These are phyloP conservation scores for Garra rufa DNA, from an alignment of 2,113 vertebrate genomes.

Conservation along the genomic window DNA sequence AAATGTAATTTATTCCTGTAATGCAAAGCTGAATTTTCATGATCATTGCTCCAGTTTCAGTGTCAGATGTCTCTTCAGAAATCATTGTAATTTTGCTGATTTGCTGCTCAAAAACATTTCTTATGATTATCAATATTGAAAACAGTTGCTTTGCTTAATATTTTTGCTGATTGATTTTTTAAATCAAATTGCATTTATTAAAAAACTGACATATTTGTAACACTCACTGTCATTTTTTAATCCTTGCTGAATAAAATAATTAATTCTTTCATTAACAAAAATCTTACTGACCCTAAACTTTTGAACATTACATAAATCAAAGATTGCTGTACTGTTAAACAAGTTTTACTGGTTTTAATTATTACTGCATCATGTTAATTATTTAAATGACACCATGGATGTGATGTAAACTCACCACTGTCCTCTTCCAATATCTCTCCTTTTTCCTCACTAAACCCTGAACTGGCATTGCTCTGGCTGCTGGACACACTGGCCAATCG, in stretches of 20 bases:
- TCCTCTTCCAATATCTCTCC: slow-evolving; percentile 62
- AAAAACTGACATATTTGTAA: neutral
- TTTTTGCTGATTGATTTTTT: no score
- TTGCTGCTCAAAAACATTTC: neutral
- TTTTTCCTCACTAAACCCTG: slow-evolving; percentile 81
- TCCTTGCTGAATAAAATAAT: neutral
- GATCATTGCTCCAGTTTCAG: no score
- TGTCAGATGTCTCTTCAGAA: no score
- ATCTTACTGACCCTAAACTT: neutral
- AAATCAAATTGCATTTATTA: neutral
- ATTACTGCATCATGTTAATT: neutral
- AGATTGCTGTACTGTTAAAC: neutral
- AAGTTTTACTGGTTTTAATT: no score
- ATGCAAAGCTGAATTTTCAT: neutral
- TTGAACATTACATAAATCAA: no score
- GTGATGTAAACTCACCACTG: slow-evolving; percentile 51
- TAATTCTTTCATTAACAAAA: no score
- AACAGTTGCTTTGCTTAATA: no score
- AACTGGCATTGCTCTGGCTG: slow-evolving; percentile 74
- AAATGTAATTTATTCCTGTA: neutral
- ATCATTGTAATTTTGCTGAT: neutral
- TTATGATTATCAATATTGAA: neutral
- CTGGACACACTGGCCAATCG: slow-evolving; percentile 74
- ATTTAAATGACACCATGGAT: neutral
- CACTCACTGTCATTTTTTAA: neutral